Base-by-base conservation (phyloP, 1,140 invertebrate species). In the Nephila pilipes region DNA sequence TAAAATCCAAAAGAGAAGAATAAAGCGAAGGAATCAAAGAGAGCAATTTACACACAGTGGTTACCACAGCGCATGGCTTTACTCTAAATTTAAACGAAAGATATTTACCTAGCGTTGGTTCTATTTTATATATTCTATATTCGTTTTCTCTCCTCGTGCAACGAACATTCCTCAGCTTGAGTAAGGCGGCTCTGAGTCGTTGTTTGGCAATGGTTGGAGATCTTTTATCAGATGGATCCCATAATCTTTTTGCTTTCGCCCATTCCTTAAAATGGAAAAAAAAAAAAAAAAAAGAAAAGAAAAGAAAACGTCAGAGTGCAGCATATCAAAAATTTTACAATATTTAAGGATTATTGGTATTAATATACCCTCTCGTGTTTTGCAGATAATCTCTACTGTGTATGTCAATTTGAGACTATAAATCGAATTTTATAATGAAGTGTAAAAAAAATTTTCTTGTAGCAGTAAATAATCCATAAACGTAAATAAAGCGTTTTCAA, bases 151-250 rank as follows among this genome's bases (percentile, higher is more conserved):
- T 88, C 1, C 36, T 55, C 16, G 81, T 63, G 36, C 36, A 88
- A 3, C 29, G 46, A 18, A 93, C 75, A 22, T 58, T 36, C 16
- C 29, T 93, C 22, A 90, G 16, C 55, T 93, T 93, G 1, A 85
- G 25, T 5, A 93, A n/a, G 6, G 93, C 93, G 0, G 93, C 93
- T 60, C 93, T 69, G 5, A 93, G 20, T 20, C 93, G 20, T 55
- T 93, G 93, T 32, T 93, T 93, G 10, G 87, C 87, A 29, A 83
- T 93, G 0, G 87, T 85, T 5, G 46, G 55, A 12, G 60, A 46
- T 57, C 63, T 79, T 12, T 4, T 29, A 10, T 90, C 57, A 5
- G 54, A 0, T 2, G 93, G 80, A 79, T 93, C 32, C 93, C 93
- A 93, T 8, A 93, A 54, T 1, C 57, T 16, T 79, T 93, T 93